Evolutionary conservation across 2,113 vertebrate species (phyloP).

Genomic region (Vanacampus margaritifer): DNA sequence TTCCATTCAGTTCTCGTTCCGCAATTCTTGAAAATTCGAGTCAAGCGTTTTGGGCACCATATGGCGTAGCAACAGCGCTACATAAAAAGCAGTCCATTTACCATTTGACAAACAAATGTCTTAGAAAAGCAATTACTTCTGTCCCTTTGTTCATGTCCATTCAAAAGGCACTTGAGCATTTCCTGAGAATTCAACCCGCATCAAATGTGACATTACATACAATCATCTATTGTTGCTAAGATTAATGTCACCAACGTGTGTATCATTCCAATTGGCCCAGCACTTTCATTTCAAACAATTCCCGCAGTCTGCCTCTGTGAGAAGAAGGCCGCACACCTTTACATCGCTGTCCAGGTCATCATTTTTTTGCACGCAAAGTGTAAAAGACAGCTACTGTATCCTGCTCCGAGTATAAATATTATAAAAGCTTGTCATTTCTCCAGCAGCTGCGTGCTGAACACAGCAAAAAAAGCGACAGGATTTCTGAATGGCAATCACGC

Average conservation of each 20-base stretch:
- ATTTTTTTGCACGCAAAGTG: neutral
- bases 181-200: too few species aligned
- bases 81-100: too few species aligned
- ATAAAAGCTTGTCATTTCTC: slow-evolving; percentile 20
- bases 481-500: slow-evolving; percentile 21
- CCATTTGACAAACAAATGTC: slow-evolving; percentile 3
- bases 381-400: slow-evolving; percentile 5
- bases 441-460: slow-evolving; percentile 16
- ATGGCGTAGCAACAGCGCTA: too few species aligned
- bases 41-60: too few species aligned
- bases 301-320: neutral
- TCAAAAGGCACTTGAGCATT: too few species aligned
- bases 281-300: slow-evolving; percentile 31
- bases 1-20: too few species aligned
- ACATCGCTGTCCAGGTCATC: neutral
- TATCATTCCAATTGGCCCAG: slow-evolving; percentile 22
- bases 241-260: too few species aligned
- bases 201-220: too few species aligned
- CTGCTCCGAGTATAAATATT: slow-evolving; percentile 34
- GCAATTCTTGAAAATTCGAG: too few species aligned
- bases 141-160: neutral
- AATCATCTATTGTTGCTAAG: too few species aligned
- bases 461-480: slow-evolving; percentile 19
- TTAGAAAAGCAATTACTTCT: slow-evolving; percentile 7
- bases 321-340: too few species aligned